phyloP scores from a whole-genome alignment of 2,888 invertebrate species.

The Erebia aethiops region DNA sequence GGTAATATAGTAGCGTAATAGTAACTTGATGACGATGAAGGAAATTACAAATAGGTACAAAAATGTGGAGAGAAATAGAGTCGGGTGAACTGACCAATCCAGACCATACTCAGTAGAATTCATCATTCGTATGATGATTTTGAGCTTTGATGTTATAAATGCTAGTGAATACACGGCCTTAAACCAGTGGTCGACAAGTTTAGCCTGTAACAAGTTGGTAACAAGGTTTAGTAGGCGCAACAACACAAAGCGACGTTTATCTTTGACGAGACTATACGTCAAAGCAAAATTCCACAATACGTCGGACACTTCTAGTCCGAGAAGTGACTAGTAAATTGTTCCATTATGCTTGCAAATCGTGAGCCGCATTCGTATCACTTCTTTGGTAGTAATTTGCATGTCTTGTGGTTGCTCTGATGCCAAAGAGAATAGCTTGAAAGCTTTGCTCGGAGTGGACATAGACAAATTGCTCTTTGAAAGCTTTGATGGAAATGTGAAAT shows the following conservation, averaged over 20 bases:
- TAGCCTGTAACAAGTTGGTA: conserved; percentile 6
- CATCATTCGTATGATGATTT: neutral
- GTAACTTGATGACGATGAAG: neutral
- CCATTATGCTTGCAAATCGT: conserved; percentile 40
- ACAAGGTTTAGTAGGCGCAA: conserved; percentile 1
- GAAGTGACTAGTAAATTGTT: conserved; percentile 38
- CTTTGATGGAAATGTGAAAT: neutral
- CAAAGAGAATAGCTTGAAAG: conserved; percentile 35
- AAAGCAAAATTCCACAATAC: conserved; percentile 33
- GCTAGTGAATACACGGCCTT: neutral
- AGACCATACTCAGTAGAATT: too few species aligned
- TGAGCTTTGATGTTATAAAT: neutral
- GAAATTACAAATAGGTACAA: neutral
- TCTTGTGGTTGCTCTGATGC: conserved; percentile 23
- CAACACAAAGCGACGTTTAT: conserved; percentile 21
- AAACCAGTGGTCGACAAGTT: neutral
- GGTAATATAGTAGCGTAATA: too few species aligned
- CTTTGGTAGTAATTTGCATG: conserved; percentile 28
- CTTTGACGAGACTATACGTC: conserved; percentile 30
- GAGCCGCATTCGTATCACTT: conserved; percentile 35
- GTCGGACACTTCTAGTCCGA: conserved; percentile 35
- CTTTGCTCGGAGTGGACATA: conserved; percentile 24
- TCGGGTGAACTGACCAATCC: too few species aligned
- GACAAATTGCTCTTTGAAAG: conserved; percentile 24
- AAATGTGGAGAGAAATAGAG: too few species aligned